phyloP scores from a whole-genome alignment of 2,888 invertebrate genomes.

The Pyralis farinalis region DNA sequence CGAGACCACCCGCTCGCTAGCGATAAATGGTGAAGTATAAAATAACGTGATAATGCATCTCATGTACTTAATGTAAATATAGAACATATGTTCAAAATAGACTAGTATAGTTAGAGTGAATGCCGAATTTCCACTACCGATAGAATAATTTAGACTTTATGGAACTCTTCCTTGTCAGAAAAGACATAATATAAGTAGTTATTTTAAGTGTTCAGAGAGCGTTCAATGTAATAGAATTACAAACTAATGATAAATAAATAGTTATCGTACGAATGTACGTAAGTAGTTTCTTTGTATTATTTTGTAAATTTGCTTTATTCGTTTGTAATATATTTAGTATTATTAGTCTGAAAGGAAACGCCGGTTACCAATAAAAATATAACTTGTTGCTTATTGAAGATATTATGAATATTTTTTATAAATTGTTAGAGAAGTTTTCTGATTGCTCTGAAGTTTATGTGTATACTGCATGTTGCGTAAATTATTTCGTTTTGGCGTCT shows the following conservation, averaged over 20 bases:
- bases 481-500: conserved; percentile 59
- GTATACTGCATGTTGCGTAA: conserved; percentile 63
- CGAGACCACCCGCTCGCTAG: conserved; percentile 50
- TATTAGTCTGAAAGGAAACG: conserved; percentile 80
- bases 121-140: conserved; percentile 76
- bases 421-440: conserved; percentile 73
- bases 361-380: conserved; percentile 80
- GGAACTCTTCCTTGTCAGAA: conserved; percentile 55
- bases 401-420: conserved; percentile 67
- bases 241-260: conserved; percentile 32
- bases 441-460: conserved; percentile 54
- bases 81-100: conserved; percentile 44
- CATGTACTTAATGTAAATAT: conserved; percentile 71
- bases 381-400: conserved; percentile 79
- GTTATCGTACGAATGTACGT: conserved; percentile 58
- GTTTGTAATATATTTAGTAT: conserved; percentile 71
- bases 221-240: conserved; percentile 66
- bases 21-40: conserved; percentile 35
- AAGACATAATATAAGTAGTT: conserved; percentile 45
- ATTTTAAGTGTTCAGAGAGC: conserved; percentile 66
- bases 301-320: conserved; percentile 74
- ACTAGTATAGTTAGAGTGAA: conserved; percentile 45
- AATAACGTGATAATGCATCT: conserved; percentile 63
- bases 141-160: conserved; percentile 45
- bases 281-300: conserved; percentile 54